A percentile compares a stretch with the other conserved stretches of the same genome.
These are phyloP conservation scores for Phragmatobia fuliginosa DNA, from an alignment of 2,888 invertebrate genomes.

Conservation along the genomic window DNA sequence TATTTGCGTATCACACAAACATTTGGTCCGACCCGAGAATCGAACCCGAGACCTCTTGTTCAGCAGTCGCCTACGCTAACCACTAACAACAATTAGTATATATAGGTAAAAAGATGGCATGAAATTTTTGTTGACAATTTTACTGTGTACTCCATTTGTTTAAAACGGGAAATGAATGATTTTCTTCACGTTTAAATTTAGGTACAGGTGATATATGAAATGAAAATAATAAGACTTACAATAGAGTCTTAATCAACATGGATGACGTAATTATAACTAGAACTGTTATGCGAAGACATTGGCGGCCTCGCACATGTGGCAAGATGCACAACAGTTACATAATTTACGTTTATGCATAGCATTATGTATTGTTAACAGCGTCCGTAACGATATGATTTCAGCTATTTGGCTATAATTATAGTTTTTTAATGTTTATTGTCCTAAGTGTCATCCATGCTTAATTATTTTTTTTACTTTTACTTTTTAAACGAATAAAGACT, in stretches of 20 bases:
- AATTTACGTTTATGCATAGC: not conserved
- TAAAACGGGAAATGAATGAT: too few species aligned
- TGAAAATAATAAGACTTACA: not conserved
- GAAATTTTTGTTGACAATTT: too few species aligned
- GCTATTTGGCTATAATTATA: not conserved
- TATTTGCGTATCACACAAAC: too few species aligned
- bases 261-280: slow-evolving; percentile 4
- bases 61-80: too few species aligned
- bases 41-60: too few species aligned
- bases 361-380: slow-evolving; percentile 4
- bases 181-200: too few species aligned
- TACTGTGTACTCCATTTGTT: too few species aligned
- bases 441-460: not conserved
- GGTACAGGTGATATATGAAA: too few species aligned
- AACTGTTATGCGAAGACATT: not conserved
- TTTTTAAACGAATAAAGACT: too few species aligned
- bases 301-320: not conserved
- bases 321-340: slow-evolving; percentile 1
- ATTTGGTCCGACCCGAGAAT: too few species aligned
- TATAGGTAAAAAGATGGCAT: too few species aligned
- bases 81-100: too few species aligned
- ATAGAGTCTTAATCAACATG: slow-evolving; percentile 8
- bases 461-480: not conserved
- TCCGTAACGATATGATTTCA: not conserved
- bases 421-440: not conserved